Evolutionary conservation across 2,797 vertebrate species (phyloP).

Genomic region (Harpagifer antarcticus): DNA sequence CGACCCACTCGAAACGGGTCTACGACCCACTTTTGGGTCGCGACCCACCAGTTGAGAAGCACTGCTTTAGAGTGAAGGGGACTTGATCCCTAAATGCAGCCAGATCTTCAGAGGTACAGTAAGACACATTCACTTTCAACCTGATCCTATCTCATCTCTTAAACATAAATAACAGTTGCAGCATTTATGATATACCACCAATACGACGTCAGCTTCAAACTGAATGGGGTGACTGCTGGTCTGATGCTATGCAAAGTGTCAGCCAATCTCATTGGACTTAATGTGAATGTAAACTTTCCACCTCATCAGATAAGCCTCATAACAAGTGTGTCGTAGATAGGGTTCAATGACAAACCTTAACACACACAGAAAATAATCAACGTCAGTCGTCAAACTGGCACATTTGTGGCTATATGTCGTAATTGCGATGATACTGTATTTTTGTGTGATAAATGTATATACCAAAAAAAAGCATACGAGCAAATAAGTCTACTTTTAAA

Average conservation of each 20-base stretch:
- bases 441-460: constrained; percentile 81
- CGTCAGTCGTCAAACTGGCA: constrained; percentile 54
- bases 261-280: constrained; percentile 41
- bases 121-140: constrained; percentile 1
- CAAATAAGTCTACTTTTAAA: constrained; percentile 73
- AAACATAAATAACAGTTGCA: background rate
- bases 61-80: constrained; percentile 10
- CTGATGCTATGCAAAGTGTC: constrained; percentile 61
- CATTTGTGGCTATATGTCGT: constrained; percentile 82
- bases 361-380: constrained; percentile 46
- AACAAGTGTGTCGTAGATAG: constrained; percentile 37
- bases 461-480: constrained; percentile 51
- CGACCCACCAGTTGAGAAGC: no score
- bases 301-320: constrained; percentile 45
- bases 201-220: constrained; percentile 16
- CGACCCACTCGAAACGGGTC: no score
- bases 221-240: constrained; percentile 26
- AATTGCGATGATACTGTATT: constrained; percentile 78
- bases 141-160: background rate
- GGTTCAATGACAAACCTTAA: constrained; percentile 51
- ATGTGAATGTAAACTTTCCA: constrained; percentile 71
- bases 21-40: no score
- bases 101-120: constrained; percentile 32
- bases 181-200: constrained; percentile 5
- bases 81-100: background rate